A percentile compares a stretch with the other conserved stretches of the same genome.
Conservation (phyloP, 2,797 vertebrate genomes). For the Anas flavirostris region DNA sequence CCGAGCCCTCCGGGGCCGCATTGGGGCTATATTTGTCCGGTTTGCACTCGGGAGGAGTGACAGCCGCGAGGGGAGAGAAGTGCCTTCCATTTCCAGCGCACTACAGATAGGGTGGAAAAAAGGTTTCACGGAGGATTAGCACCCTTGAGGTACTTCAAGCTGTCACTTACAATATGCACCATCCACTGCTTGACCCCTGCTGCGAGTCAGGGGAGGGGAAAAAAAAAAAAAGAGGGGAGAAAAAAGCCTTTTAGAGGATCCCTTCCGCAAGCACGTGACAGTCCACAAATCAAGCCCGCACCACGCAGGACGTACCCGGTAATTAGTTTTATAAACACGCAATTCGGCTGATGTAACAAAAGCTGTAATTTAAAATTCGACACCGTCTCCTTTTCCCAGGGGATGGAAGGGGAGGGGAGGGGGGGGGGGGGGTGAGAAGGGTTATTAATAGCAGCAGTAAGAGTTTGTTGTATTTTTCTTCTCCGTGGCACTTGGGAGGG, state of each 20-base stretch:
- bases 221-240: rapidly evolving
- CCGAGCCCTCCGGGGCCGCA: neutral
- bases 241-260: neutral
- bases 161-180: neutral
- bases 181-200: neutral
- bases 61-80: neutral
- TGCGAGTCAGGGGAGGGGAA: rapidly evolving
- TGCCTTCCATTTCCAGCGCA: neutral
- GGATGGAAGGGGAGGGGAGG: neutral
- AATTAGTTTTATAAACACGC: neutral
- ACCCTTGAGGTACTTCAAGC: conserved; percentile 33
- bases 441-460: conserved; percentile 27
- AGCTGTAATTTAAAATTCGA: neutral
- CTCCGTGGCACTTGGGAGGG: neutral
- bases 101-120: neutral
- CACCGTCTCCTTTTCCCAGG: neutral
- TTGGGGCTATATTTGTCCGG: neutral
- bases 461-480: neutral
- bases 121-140: neutral
- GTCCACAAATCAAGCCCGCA: neutral
- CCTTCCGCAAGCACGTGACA: neutral
- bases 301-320: neutral
- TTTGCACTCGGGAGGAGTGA: neutral
- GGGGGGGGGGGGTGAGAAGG: neutral
- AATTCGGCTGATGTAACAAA: neutral